Percentiles rank a stretch among this genome's conserved stretches.
phyloP scores from a whole-genome alignment of 2,113 vertebrate genomes.

The Microcebus tavaratra region DNA sequence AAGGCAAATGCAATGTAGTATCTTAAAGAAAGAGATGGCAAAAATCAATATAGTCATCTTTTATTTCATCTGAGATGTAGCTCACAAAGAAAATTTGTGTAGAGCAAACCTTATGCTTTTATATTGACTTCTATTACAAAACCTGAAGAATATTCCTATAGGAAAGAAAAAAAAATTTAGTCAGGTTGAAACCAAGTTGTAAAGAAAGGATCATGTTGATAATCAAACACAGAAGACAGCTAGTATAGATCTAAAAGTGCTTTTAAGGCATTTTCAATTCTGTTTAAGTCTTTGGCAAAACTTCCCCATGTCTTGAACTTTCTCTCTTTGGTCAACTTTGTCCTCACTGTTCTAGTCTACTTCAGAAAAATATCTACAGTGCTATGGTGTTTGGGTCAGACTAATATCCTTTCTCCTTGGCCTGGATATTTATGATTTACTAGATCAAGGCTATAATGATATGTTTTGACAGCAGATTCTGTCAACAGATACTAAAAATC shows the following conservation, averaged over 20 bases:
- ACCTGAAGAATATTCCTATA: not conserved
- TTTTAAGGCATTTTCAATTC: not conserved
- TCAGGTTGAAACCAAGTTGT: not conserved
- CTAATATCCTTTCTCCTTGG: not conserved
- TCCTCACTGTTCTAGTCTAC: not conserved
- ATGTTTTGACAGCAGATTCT: not conserved
- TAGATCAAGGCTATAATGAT: not conserved
- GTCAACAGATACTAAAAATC: not conserved
- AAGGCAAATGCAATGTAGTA: not conserved
- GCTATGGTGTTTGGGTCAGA: not conserved
- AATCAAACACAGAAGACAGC: not conserved
- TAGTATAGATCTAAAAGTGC: not conserved
- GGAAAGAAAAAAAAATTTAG: not conserved
- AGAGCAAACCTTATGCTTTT: not conserved
- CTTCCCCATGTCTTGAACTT: not conserved
- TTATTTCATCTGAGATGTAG: not conserved
- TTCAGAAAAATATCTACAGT: not conserved
- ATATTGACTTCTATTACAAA: not conserved
- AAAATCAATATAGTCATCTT: not conserved
- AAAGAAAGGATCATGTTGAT: not conserved
- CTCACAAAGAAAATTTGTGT: constrained; percentile 17
- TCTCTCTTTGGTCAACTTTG: not conserved
- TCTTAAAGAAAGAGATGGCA: not conserved
- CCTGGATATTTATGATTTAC: not conserved
- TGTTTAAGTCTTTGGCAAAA: constrained; percentile 11